Base-by-base conservation (phyloP, 2,797 vertebrate species). In the Typhlichthys eigenmanni region DNA sequence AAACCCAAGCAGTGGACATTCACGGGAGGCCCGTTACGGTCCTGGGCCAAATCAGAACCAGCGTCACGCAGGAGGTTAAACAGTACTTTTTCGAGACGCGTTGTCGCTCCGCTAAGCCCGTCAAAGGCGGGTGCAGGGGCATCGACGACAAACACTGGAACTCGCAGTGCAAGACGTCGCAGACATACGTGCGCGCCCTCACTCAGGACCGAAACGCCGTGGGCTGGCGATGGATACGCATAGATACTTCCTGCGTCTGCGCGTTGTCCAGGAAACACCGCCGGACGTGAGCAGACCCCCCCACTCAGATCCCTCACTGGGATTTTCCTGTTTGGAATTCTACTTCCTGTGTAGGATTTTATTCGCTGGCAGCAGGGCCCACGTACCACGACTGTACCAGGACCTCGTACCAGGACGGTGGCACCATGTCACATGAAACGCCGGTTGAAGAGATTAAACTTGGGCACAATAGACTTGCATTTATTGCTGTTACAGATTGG, bases 141-240 rank as follows among this genome's bases (percentile, higher is more conserved):
- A 98, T 99, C 0, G 97, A 99, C 0, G 94, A 95, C 68, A 98
- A 97, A 90, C 95, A 98, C 92, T 99, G 97, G 97, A 99, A 98
- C 84, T 99, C 98, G 3, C 95, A 98, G 90, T 99, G 98, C 85
- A 98, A 98, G 92, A 97, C 96, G 0, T 94, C 95, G 7, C 96
- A 99, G 84, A 96, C 96, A 0, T 96, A 92, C 0, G 98, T 99
- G 13, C 92, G 98, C 24, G 98, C 98, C 47, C 91, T 99, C 84
- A 96, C 95, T 32, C 93, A 94, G 64, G 83, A 93, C 63, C 91
- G 91, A 69, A 93, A 91, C 53, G 72, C 87, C 0, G 87, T 97
- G 51, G 93, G 92, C 72, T 99, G 97, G 97, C 88, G 94, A 64
- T 99, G 96, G 96, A 99, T 99, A 91, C 94, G 97, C 75, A 99